Evolutionary conservation across 2,888 invertebrate genomes (phyloP), one percentile per base, ranked within the genome.

Genomic region (Tortricodes alternella): DNA sequence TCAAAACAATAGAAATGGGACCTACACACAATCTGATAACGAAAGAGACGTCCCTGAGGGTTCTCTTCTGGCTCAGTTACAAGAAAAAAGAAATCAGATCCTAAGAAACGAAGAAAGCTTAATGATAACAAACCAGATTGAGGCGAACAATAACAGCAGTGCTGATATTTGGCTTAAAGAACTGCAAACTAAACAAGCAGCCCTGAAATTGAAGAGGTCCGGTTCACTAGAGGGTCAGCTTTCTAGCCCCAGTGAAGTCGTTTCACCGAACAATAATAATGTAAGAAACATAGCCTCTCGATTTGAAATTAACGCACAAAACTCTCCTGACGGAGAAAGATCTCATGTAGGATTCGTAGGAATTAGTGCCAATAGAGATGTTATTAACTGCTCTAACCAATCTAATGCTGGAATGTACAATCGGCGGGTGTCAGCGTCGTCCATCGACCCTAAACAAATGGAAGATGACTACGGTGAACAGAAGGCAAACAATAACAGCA

Each of bases 281-380:
- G 96, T 97, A 0, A 93, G 94, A 78, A 96, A 96, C 77, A 92
- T 97, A 72, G 96, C 97, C 0, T 95, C 96, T 0, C 93, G 94
- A 71, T 97, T 97, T 78, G 97, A 97, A 80, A 78, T 66, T 46
- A 80, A 63, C 32, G 53, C 71, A 16, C 83, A 81, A 68, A 79
- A 76, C 60, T 55, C 73, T 44, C 70, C 75, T 24, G 87, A 89
- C 21, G 72, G 66, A 16, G 89, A 90, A 46, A 75, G 85, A 64
- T 73, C 85, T 35, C 88, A 88, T 58, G 78, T 86, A 53, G 87
- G 85, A n/a, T 85, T 83, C 38, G 80, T 85, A 4, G 85, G 85
- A 23, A 79, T 89, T 70, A 83, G 83, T 52, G 84, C 83, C 23
- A 89, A 87, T 52, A 91, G 74, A 84, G 92, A 83, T 76, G 91